These are phyloP conservation scores for Acleris literana DNA, from an alignment of 2,888 invertebrate genomes.

Conservation along the genomic window DNA sequence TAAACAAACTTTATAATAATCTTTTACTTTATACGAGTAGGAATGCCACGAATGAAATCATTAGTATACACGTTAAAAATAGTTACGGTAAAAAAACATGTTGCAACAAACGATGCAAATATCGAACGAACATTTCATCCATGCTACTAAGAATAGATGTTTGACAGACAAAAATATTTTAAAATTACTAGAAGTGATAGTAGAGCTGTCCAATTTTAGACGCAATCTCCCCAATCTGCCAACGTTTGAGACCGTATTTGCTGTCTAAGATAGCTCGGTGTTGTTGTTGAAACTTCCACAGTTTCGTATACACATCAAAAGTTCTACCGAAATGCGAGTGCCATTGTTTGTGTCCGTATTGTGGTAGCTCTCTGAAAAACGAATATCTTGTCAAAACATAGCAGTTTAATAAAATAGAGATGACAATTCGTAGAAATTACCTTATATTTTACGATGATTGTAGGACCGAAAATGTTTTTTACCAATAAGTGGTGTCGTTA, in stretches of 20 bases:
- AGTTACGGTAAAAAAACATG: no score
- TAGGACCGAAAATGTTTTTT: no score
- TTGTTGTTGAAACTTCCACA: conserved; percentile 99
- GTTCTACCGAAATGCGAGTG: conserved; percentile 98
- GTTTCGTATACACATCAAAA: conserved; percentile 98
- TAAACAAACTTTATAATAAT: no score
- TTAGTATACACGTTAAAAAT: no score
- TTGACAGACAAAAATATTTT: neutral
- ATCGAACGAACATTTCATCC: no score
- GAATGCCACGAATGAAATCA: no score
- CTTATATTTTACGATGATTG: no score
- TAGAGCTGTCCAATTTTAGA: conserved; percentile 99
- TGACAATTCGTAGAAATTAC: no score
- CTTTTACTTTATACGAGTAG: no score
- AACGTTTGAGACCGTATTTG: conserved; percentile 97
- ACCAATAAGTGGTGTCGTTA: no score
- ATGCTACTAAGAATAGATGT: no score
- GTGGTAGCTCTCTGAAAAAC: conserved; percentile 94
- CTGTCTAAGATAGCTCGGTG: conserved; percentile 95
- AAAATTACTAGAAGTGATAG: conserved; percentile 97
- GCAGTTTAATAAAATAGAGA: neutral
- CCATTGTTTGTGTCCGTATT: conserved; percentile 99
- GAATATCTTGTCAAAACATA: neutral
- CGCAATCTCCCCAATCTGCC: conserved; percentile 99
- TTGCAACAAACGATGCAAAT: no score